Evolutionary conservation across 1,140 invertebrate genomes (phyloP).

Genomic region (Apolygus lucorum): DNA sequence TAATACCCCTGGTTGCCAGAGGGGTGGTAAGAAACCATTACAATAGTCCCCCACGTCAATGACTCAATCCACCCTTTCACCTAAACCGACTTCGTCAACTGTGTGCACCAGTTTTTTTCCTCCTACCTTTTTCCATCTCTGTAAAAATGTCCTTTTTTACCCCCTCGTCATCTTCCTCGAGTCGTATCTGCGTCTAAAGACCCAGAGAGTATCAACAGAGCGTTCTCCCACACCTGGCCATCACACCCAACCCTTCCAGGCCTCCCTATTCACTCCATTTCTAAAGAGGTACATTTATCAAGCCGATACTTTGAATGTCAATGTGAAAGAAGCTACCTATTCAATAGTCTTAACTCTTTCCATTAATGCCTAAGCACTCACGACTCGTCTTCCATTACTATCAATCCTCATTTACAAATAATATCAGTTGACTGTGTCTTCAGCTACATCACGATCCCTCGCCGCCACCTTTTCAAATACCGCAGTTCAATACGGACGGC

Average conservation of each 20-base stretch:
- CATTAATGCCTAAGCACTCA: not conserved
- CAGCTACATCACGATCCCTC: not conserved
- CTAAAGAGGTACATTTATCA: constrained; percentile 18
- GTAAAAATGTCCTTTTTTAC: constrained; percentile 6
- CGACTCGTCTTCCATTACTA: not conserved
- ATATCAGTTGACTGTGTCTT: not conserved
- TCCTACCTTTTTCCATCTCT: not conserved
- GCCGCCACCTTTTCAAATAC: constrained; percentile 1
- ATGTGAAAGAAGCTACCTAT: constrained; percentile 19
- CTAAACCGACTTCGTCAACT: constrained; percentile 7
- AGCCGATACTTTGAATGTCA: constrained; percentile 19
- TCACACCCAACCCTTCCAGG: not conserved
- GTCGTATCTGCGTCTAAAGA: not conserved
- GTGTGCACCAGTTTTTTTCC: not conserved
- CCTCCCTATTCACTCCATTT: not conserved
- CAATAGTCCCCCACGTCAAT: constrained; percentile 18
- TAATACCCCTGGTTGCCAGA: not conserved
- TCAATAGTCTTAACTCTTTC: constrained; percentile 18
- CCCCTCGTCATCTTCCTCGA: not conserved
- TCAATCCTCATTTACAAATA: not conserved
- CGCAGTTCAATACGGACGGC: not conserved
- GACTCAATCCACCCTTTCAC: constrained; percentile 1
- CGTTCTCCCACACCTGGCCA: not conserved
- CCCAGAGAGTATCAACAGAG: not conserved
- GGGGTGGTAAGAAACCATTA: constrained; percentile 20